phyloP scores from a whole-genome alignment of 2,888 invertebrate species.

The Amphipoea lucens region DNA sequence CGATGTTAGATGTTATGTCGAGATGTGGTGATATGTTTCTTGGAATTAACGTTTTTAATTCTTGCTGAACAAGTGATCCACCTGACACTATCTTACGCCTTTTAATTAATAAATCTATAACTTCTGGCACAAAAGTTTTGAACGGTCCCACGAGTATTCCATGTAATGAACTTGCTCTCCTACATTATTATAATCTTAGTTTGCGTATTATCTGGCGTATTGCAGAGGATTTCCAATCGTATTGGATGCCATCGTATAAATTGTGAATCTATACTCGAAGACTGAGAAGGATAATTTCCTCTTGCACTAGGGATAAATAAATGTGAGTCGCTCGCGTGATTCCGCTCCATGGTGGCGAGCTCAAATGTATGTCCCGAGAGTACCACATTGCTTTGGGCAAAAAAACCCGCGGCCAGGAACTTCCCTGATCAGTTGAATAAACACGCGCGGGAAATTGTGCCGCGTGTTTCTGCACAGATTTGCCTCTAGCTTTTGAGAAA shows the following conservation, averaged over 20 bases:
- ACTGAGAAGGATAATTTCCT: background rate
- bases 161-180: background rate
- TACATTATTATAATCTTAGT: background rate
- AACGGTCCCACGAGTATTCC: background rate
- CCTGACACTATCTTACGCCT: background rate
- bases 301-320: background rate
- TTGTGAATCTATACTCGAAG: background rate
- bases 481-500: background rate
- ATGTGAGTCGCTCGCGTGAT: background rate
- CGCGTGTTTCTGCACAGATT: background rate
- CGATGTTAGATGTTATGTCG: background rate
- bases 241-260: background rate
- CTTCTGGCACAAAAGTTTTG: background rate
- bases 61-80: background rate
- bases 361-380: background rate
- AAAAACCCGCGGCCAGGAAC: background rate
- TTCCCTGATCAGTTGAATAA: background rate
- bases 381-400: background rate
- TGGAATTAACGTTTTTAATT: slow-evolving; percentile 7
- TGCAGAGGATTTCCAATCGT: background rate
- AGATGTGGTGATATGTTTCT: slow-evolving; percentile 10
- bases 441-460: background rate
- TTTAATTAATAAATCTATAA: background rate
- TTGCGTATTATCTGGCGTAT: background rate
- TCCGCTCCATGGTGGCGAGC: too few relatives aligned